A percentile compares a stretch with the other conserved stretches of the same genome.
Conservation (phyloP, 1,140 invertebrate genomes). For the Microplitis demolitor region DNA sequence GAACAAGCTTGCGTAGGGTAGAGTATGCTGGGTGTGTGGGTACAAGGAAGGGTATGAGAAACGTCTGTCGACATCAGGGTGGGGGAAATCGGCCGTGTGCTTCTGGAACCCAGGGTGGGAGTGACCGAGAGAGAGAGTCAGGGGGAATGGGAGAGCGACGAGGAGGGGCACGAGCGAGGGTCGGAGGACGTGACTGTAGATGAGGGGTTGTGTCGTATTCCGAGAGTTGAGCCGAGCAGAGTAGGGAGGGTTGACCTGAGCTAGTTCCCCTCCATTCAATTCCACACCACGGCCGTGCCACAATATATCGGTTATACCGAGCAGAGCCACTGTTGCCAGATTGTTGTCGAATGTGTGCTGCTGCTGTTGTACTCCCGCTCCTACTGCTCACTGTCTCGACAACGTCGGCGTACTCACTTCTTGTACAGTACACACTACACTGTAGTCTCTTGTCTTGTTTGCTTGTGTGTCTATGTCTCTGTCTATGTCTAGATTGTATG, state of each 20-base stretch:
- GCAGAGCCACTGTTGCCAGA: slow-evolving; percentile 56
- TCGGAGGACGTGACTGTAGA: slow-evolving; percentile 34
- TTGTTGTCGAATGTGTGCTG: slow-evolving; percentile 35
- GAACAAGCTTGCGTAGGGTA: neutral
- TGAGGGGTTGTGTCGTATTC: slow-evolving; percentile 37
- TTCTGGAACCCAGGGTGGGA: neutral
- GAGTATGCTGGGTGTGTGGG: neutral
- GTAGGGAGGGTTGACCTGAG: slow-evolving; percentile 56
- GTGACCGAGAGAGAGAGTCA: neutral
- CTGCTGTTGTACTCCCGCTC: slow-evolving; percentile 27
- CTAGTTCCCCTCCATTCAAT: slow-evolving; percentile 60
- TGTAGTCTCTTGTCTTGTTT: neutral
- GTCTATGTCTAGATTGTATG: neutral
- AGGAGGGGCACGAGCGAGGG: slow-evolving; percentile 30
- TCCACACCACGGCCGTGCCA: slow-evolving; percentile 59
- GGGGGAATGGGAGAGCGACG: neutral
- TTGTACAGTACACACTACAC: neutral
- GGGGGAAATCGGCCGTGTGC: neutral
- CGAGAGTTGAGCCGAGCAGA: slow-evolving; percentile 15
- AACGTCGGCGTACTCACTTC: neutral
- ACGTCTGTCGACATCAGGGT: neutral
- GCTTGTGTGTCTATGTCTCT: too few species aligned
- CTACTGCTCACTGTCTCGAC: neutral
- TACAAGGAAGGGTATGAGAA: neutral
- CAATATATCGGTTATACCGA: slow-evolving; percentile 59